These are phyloP conservation scores for Centropus bengalensis DNA, from an alignment of 2,113 vertebrate genomes.

Conservation along the genomic window DNA sequence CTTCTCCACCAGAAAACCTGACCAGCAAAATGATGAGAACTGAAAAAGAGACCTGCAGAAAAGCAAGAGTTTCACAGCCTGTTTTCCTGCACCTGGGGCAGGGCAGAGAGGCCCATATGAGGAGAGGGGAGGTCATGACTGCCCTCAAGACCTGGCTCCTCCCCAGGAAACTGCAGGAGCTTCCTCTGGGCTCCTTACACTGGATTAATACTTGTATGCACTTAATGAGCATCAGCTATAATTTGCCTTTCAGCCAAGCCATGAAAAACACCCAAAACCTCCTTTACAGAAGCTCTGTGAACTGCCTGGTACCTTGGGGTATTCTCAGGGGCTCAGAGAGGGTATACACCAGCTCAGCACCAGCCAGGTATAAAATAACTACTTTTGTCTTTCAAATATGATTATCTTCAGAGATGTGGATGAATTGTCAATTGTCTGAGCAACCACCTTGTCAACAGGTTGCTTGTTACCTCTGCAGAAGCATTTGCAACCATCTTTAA, in stretches of 20 bases:
- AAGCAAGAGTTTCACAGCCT: background rate
- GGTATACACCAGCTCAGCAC: background rate
- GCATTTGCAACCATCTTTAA: background rate
- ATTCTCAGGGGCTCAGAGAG: background rate
- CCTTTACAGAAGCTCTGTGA: background rate
- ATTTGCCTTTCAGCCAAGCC: background rate
- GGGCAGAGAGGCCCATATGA: background rate
- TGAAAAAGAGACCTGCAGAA: background rate
- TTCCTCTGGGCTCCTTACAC: background rate
- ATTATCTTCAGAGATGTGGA: background rate
- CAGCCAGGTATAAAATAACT: background rate
- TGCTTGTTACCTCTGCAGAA: background rate
- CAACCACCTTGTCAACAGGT: background rate
- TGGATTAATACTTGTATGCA: background rate
- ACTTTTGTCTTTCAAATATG: background rate
- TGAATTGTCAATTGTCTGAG: background rate
- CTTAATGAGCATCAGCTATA: background rate
- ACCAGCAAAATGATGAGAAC: background rate
- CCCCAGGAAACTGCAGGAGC: accelerated
- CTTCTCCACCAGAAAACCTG: accelerated
- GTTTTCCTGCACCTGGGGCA: background rate
- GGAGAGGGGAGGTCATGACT: background rate
- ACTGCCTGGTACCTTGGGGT: background rate
- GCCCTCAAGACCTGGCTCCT: background rate
- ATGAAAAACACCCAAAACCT: background rate